phyloP scores from a whole-genome alignment of 2,888 invertebrate genomes.

The Drosophila picticornis region DNA sequence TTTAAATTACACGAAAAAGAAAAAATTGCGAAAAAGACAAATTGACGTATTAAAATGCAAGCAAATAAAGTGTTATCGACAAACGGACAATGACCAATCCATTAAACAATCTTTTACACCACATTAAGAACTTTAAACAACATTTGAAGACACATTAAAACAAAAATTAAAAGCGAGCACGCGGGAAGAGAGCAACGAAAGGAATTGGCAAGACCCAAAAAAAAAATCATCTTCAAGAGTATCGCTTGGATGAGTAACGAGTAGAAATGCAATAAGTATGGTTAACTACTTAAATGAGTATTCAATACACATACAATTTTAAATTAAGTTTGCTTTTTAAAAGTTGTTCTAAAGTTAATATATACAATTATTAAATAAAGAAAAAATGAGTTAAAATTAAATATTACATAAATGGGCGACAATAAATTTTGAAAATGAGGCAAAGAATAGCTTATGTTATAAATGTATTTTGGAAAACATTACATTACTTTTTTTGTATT shows the following conservation, averaged over 20 bases:
- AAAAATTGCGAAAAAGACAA: slow-evolving; percentile 5
- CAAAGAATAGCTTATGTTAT: background rate
- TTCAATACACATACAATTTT: background rate
- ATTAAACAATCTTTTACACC: slow-evolving; percentile 25
- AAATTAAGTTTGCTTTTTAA: background rate
- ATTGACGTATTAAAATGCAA: slow-evolving; percentile 8
- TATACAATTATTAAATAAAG: background rate
- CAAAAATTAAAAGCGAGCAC: slow-evolving; percentile 13
- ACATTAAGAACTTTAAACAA: slow-evolving; percentile 12
- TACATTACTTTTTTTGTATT: background rate
- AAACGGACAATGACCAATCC: background rate
- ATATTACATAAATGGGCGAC: background rate
- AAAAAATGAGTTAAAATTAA: background rate
- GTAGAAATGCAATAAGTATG: background rate
- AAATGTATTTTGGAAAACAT: background rate
- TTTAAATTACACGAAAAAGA: background rate
- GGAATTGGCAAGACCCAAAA: background rate
- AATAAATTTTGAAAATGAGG: background rate
- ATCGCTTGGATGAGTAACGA: slow-evolving; percentile 3
- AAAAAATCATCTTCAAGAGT: background rate
- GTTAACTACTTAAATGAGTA: background rate
- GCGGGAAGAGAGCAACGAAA: slow-evolving; percentile 13
- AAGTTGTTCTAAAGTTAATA: background rate
- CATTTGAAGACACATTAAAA: slow-evolving; percentile 24
- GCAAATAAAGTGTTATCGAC: slow-evolving; percentile 11